Evolutionary conservation across 2,797 vertebrate species (phyloP), one percentile per base, ranked within the genome.

Genomic region (Champsocephalus gunnari): DNA sequence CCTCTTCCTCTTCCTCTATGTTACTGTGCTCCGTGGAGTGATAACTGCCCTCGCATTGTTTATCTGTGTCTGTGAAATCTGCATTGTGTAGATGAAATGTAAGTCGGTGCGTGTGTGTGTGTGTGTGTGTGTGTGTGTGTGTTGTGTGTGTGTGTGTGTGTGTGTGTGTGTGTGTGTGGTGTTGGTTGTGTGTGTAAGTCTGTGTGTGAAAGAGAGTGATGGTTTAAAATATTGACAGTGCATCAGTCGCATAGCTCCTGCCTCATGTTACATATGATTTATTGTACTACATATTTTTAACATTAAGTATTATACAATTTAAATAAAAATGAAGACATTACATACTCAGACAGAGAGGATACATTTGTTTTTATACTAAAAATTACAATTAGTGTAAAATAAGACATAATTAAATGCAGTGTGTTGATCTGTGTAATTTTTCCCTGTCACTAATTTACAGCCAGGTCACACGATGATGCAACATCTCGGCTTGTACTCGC

Each of bases 1-100:
- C 83, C 83, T 92, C 86, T 92, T 91, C 91, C 93, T 94, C 91
- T 93, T 93, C 90, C 90, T 90, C 89, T 89, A 63, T 89, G 86
- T 92, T 87, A 90, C 91, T 90, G 87, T 91, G 91, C 91, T 90
- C 90, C 51, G 74, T 78, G 82, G 85, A 91, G 87, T 91, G 88
- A 92, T 91, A 89, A 87, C 89, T 92, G 89, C 88, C 88, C 89
- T 76, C 34, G 44, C 77, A 89, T 91, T 92, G 92, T 90, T 92
- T 92, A 89, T 91, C 78, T 84, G 88, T 93, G 88, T 91, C 90
- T 94, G 94, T 95, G 91, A 93, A 92, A 92, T 93, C 84, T 87
- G 76, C 86, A 93, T 96, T 96, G 96, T 96, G 95, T 95, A 95
- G 95, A 92, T 38, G 73, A 90, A 92, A 81, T 89, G 79, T 84